A percentile compares a stretch with the other conserved stretches of the same genome.
These are phyloP conservation scores for Gymnoscelis rufifasciata DNA, from an alignment of 2,888 invertebrate genomes.

Conservation along the genomic window DNA sequence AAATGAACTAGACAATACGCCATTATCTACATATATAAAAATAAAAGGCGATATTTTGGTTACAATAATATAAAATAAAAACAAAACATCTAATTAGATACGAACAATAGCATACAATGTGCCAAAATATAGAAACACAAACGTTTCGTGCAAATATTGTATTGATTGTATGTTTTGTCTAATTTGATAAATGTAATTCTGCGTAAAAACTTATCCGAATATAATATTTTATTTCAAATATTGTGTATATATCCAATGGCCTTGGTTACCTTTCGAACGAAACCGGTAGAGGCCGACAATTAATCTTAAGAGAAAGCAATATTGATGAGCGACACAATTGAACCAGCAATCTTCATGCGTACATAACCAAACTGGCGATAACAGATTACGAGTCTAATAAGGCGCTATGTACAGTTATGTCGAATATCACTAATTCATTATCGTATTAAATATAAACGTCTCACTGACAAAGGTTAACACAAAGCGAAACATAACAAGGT, in stretches of 20 bases:
- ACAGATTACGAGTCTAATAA: constrained; percentile 17
- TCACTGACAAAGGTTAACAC: constrained; percentile 43
- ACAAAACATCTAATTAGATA: constrained; percentile 28
- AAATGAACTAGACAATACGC: constrained; percentile 46
- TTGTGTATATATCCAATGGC: constrained; percentile 2
- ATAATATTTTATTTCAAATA: constrained; percentile 9
- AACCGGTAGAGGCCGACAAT: constrained; percentile 5
- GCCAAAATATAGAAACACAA: constrained; percentile 47
- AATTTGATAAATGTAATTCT: constrained; percentile 3
- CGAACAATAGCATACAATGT: constrained; percentile 38
- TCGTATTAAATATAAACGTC: constrained; percentile 26
- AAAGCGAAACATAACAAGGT: constrained; percentile 20
- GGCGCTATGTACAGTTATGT: constrained; percentile 26
- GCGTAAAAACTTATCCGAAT: constrained; percentile 16
- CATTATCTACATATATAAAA: constrained; percentile 48
- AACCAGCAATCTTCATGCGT: not conserved
- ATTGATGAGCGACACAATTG: constrained; percentile 1
- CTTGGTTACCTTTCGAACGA: constrained; percentile 11
- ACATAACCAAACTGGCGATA: constrained; percentile 1
- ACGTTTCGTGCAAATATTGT: constrained; percentile 12
- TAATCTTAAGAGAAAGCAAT: constrained; percentile 9
- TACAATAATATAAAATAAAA: constrained; percentile 45
- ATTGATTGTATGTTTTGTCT: constrained; percentile 9
- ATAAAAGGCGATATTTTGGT: constrained; percentile 40
- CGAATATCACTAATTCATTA: constrained; percentile 22